Conservation (phyloP, 2,797 vertebrate species). For the Acropternis orthonyx region DNA sequence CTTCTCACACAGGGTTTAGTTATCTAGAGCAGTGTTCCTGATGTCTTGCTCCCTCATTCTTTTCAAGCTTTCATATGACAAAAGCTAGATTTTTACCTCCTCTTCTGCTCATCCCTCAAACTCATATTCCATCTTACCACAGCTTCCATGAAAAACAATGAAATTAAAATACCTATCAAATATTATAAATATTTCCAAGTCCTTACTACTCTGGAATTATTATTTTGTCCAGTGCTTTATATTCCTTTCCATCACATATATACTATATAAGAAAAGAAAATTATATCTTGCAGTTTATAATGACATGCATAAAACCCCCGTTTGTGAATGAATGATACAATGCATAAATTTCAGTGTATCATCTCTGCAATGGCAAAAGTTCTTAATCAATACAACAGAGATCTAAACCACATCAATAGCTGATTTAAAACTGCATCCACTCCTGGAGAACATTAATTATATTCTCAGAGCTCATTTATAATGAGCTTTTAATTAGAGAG, state of each 20-base stretch:
- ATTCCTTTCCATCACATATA: neutral
- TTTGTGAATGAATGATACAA: neutral
- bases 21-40: neutral
- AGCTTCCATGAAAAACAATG: neutral
- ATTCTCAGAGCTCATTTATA: neutral
- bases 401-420: neutral
- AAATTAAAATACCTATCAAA: neutral
- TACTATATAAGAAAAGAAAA: neutral
- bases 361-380: neutral
- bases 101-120: neutral
- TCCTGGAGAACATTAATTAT: constrained; percentile 18
- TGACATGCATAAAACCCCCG: neutral
- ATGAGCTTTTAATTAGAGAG: constrained; percentile 44
- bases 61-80: neutral
- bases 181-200: neutral
- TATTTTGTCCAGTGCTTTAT: neutral
- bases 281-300: neutral
- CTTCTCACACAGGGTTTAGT: neutral
- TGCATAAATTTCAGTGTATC: neutral
- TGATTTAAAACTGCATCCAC: neutral
- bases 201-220: neutral
- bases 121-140: neutral
- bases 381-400: neutral
- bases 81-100: neutral
- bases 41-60: neutral